These are phyloP conservation scores for Hypocryptadius cinnamomeus DNA, from an alignment of 2,113 vertebrate species.

Conservation along the genomic window DNA sequence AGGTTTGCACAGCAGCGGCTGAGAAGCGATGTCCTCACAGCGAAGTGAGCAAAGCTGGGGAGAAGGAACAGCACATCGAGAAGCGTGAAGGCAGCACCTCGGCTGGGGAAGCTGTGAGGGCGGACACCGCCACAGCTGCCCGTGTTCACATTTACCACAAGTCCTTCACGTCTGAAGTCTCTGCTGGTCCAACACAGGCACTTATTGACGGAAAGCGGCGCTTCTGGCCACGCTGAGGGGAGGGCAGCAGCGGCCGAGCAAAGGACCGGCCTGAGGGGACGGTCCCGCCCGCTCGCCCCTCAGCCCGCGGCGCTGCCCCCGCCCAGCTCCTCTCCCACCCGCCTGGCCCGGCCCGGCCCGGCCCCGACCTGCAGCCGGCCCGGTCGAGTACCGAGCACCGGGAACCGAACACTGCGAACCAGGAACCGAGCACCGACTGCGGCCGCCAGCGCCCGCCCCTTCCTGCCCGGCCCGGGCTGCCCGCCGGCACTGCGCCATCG, in stretches of 20 bases:
- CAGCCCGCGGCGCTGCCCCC: background rate
- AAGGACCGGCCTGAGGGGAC: background rate
- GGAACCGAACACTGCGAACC: background rate
- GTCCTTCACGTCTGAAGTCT: background rate
- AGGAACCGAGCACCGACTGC: background rate
- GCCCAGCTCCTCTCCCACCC: too few relatives aligned
- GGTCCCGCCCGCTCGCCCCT: background rate
- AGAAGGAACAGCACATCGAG: background rate
- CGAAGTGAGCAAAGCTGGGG: background rate
- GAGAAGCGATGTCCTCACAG: background rate
- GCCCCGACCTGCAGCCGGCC: background rate
- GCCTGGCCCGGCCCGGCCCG: background rate
- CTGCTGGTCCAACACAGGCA: background rate
- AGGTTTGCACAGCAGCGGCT: background rate
- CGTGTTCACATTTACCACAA: background rate
- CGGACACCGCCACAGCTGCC: background rate
- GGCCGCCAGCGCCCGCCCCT: background rate
- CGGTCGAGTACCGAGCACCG: background rate
- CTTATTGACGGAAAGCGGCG: background rate
- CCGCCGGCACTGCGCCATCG: background rate
- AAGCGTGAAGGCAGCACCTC: background rate
- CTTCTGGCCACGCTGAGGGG: background rate
- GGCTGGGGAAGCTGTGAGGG: background rate
- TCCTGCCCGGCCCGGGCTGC: background rate
- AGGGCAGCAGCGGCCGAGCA: background rate